Base-by-base conservation (phyloP, 2,797 vertebrate genomes). In the Arrhamphus sclerolepis region DNA sequence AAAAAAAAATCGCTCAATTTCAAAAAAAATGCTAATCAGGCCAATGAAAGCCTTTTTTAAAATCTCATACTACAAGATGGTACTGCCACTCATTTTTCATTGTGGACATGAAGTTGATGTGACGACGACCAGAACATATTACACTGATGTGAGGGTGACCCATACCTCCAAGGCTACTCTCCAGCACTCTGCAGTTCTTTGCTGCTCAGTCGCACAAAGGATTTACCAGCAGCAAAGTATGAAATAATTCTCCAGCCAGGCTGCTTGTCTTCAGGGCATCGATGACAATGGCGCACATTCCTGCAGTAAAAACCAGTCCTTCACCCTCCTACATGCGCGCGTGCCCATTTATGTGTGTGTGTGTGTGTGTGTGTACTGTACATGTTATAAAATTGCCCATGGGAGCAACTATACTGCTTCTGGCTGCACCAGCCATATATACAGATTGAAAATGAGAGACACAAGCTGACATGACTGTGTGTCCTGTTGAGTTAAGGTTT, bases 111-210 rank as follows among this genome's bases (percentile, higher is more conserved):
- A 52, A 56, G 62, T 58, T 70, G 57, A 76, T 58, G 66, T 62
- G 42, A 66, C 52, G 60, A 46, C 67, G 71, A 61, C 65, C 55
- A 51, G 49, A 62, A 46, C 66, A 66, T 75, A 76, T 79, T 65
- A 70, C 9, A 48, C 34, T 77, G 71, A 83, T 86, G 84, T 75
- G 29, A 64, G 74, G 84, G 81, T 90, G 87, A 89, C 88, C 87
- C 88, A 89, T 87, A 84, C 87, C 86, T 90, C 78, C 84, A 86
- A 91, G 88, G 86, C 85, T 77, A 63, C 66, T 68, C 65, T 77
- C 53, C 56, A 66, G 76, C 79, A 62, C 79, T 82, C 75, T 80
- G 84, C 66, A 49, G 67, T 56, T 69, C 65, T 82, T 56, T 70
- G 72, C 85, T 72, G 68, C 65, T 64, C 74, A 81, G 68, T 72